These are phyloP conservation scores for Sclerurus mexicanus DNA, from an alignment of 2,113 vertebrate species.

Conservation along the genomic window DNA sequence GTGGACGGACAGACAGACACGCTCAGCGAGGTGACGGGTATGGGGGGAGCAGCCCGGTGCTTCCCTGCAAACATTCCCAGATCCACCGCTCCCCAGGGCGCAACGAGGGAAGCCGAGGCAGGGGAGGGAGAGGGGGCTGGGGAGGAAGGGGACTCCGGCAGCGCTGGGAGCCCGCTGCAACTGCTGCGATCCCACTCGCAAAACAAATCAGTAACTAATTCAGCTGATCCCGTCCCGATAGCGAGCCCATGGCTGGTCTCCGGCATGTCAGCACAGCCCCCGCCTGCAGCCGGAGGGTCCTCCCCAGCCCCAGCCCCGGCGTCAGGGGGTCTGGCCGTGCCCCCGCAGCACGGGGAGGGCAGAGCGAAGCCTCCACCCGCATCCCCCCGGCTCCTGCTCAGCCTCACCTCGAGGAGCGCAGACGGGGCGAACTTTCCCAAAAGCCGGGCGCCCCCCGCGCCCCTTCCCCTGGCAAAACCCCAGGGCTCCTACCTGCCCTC, in stretches of 20 bases:
- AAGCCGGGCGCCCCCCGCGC: rapidly evolving
- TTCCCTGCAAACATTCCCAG: not conserved
- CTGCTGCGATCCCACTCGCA: not conserved
- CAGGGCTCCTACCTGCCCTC: slow-evolving; percentile 76
- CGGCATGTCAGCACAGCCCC: not conserved
- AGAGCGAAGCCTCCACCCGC: rapidly evolving
- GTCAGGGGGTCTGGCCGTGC: not conserved
- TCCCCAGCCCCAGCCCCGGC: rapidly evolving
- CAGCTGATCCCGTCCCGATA: not conserved
- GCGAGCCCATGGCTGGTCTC: not conserved
- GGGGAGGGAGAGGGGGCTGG: not conserved
- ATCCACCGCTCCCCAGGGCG: rapidly evolving
- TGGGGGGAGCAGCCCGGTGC: not conserved
- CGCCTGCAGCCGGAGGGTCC: not conserved
- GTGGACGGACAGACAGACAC: not conserved
- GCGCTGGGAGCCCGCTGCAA: not conserved
- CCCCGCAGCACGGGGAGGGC: rapidly evolving
- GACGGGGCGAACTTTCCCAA: not conserved
- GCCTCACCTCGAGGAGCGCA: not conserved
- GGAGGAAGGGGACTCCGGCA: not conserved
- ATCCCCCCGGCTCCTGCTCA: not conserved
- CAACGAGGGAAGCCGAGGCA: not conserved
- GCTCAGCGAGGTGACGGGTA: rapidly evolving
- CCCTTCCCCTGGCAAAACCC: not conserved
- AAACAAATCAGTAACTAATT: not conserved